These are phyloP conservation scores for Chymomyza procnemis DNA, from an alignment of 2,888 invertebrate genomes.

Conservation along the genomic window DNA sequence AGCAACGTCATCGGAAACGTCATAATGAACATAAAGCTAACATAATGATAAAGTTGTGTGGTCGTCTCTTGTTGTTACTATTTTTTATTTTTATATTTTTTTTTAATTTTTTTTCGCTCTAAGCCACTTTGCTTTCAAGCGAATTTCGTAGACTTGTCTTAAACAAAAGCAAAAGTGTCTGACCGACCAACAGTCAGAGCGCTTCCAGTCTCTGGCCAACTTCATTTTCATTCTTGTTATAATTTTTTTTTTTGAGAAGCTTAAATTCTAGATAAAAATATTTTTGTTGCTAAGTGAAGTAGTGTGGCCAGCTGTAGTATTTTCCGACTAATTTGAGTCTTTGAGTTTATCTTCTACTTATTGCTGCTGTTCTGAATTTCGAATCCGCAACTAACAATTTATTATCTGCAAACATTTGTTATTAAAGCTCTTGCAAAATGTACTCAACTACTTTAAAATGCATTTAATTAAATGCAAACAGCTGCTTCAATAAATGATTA, in stretches of 20 bases:
- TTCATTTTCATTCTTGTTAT: constrained; percentile 28
- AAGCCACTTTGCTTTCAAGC: neutral
- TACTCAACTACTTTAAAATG: neutral
- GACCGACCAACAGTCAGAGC: neutral
- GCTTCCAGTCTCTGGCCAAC: constrained; percentile 19
- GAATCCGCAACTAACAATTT: neutral
- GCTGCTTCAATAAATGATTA: neutral
- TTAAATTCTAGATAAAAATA: constrained; percentile 53
- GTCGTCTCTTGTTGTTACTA: neutral
- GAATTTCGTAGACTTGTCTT: neutral
- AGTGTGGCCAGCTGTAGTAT: constrained; percentile 2
- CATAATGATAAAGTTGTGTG: neutral
- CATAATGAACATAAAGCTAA: neutral
- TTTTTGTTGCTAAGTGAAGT: constrained; percentile 32
- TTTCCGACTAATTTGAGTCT: neutral
- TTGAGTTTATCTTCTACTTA: too few relatives aligned
- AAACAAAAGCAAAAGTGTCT: constrained; percentile 66
- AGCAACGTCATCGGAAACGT: neutral
- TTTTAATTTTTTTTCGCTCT: too few relatives aligned
- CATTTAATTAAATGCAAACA: neutral
- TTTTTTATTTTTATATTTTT: neutral
- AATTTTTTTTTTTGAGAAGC: constrained; percentile 15
- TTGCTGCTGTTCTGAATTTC: too few relatives aligned
- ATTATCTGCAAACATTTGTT: neutral
- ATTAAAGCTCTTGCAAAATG: neutral